Percentiles rank a stretch among this genome's conserved stretches.
Conservation (phyloP, 2,113 vertebrate genomes). For the Eubucco bourcierii region DNA sequence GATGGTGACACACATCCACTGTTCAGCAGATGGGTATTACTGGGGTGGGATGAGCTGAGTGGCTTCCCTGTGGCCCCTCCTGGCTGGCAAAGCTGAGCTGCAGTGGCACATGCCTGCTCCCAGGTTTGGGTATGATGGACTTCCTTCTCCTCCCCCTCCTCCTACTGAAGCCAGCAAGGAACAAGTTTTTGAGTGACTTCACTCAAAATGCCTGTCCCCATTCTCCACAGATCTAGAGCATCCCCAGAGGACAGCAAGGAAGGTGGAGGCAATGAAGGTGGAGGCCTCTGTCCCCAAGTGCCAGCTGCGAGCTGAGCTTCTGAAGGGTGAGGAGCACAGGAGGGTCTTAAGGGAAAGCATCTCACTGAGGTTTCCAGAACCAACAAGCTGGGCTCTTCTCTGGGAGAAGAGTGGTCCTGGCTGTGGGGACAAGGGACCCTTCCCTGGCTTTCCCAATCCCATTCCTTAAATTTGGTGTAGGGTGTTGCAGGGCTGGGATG, state of each 20-base stretch:
- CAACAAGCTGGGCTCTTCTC: fast-evolving
- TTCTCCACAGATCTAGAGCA: conserved; percentile 55
- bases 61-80: background rate
- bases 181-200: background rate
- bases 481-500: background rate
- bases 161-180: background rate
- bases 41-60: background rate
- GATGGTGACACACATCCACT: background rate
- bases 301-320: conserved; percentile 33
- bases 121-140: background rate
- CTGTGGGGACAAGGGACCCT: background rate
- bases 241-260: background rate
- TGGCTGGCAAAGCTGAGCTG: background rate
- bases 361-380: background rate
- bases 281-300: background rate
- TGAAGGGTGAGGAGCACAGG: conserved; percentile 35
- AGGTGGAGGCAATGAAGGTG: background rate
- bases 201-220: background rate
- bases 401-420: background rate
- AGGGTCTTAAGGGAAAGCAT: background rate
- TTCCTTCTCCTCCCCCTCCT: background rate
- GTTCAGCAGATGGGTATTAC: background rate
- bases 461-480: background rate
- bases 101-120: fast-evolving
- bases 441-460: background rate